phyloP scores from a whole-genome alignment of 2,888 invertebrate genomes.

The Lithophane leautieri region DNA sequence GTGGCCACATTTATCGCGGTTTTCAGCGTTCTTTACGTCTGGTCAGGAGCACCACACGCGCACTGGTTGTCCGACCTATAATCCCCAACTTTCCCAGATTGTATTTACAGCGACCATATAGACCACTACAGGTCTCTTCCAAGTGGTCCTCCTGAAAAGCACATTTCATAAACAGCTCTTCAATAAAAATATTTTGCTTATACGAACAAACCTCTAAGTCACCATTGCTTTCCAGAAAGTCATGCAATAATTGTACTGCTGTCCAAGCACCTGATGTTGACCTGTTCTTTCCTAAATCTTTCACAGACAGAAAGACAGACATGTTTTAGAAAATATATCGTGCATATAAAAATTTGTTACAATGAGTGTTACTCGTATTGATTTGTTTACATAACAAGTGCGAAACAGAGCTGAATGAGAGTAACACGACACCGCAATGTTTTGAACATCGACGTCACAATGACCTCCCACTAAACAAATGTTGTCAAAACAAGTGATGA shows the following conservation, averaged over 20 bases:
- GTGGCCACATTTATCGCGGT: background rate
- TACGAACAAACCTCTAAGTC: no score
- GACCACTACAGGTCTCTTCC: background rate
- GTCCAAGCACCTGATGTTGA: background rate
- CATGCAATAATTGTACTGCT: background rate
- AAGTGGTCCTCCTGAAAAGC: background rate
- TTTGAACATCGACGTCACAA: constrained; percentile 37
- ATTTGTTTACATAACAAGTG: constrained; percentile 42
- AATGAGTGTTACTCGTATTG: constrained; percentile 17
- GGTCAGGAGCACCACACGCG: background rate
- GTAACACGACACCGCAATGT: constrained; percentile 38
- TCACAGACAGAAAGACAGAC: background rate
- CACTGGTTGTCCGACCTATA: background rate
- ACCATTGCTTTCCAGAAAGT: background rate
- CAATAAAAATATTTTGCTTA: background rate
- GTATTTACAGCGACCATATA: background rate
- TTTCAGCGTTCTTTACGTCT: background rate
- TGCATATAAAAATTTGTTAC: background rate
- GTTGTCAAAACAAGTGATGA: constrained; percentile 35
- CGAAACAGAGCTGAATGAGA: constrained; percentile 27
- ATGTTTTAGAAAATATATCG: no score
- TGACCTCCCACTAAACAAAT: constrained; percentile 28
- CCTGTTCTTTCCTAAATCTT: background rate
- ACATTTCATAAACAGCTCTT: background rate
- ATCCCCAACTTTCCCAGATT: background rate